phyloP scores from a whole-genome alignment of 2,113 vertebrate species.

The Zapus hudsonius region DNA sequence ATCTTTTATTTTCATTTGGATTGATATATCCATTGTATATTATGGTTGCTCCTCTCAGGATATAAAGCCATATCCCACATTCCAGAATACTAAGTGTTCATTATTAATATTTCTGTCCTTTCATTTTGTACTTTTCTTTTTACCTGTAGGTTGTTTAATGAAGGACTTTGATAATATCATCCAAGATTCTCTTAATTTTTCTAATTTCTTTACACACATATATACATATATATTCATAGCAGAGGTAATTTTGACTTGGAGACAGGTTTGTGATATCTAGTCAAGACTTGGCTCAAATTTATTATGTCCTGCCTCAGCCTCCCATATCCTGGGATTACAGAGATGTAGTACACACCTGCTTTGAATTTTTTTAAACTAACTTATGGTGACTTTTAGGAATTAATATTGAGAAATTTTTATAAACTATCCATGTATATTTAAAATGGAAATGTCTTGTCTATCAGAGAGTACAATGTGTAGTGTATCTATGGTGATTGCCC shows the following conservation, averaged over 20 bases:
- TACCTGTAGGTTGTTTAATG: background rate
- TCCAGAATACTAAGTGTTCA: background rate
- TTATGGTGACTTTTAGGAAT: background rate
- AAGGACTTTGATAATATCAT: background rate
- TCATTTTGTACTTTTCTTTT: background rate
- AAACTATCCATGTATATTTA: background rate
- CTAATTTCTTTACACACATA: too few relatives aligned
- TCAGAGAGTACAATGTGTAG: too few relatives aligned
- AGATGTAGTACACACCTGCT: background rate
- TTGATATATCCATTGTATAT: too few relatives aligned
- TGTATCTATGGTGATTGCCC: background rate
- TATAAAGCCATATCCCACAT: too few relatives aligned
- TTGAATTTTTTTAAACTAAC: background rate
- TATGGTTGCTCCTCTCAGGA: background rate
- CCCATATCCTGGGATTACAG: background rate
- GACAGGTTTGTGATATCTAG: too few relatives aligned
- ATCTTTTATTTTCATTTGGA: too few relatives aligned
- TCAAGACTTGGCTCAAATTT: too few relatives aligned
- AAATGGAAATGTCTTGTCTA: accelerated
- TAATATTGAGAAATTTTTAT: background rate
- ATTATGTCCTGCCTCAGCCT: background rate
- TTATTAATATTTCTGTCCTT: background rate
- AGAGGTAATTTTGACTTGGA: too few relatives aligned
- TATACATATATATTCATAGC: too few relatives aligned
- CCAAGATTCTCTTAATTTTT: background rate